Base-by-base conservation (phyloP, 2,888 invertebrate species). In the Tipula confusa region DNA sequence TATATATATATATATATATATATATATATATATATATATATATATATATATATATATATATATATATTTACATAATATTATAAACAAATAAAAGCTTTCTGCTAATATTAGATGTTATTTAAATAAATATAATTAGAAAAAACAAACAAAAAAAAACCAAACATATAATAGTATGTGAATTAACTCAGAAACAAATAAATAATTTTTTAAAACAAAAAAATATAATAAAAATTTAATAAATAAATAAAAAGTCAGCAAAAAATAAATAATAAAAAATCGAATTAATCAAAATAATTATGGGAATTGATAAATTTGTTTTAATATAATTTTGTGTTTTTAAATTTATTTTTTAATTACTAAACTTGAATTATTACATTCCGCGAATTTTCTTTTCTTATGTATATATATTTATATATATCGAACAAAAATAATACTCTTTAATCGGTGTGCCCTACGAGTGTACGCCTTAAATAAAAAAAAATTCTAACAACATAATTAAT, bases 41-140 rank as follows among this genome's bases (percentile, higher is more conserved):
- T n/a, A n/a, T n/a, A n/a, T n/a, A n/a, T n/a, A n/a, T n/a, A n/a
- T n/a, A n/a, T n/a, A n/a, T n/a, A n/a, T n/a, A n/a, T n/a, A n/a
- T n/a, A n/a, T n/a, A n/a, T n/a, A n/a, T n/a, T n/a, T n/a, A n/a
- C n/a, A n/a, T n/a, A n/a, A n/a, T n/a, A n/a, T n/a, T n/a, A n/a
- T n/a, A n/a, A n/a, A n/a, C n/a, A 24, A 64, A 24, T 24, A 64
- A 64, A 64, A 24, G 64, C 64, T 64, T 64, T 64, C 24, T 64
- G 64, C 64, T 64, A 64, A 64, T 64, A 64, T 64, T 64, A 64
- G 64, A 24, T 64, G 64, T 64, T 64, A 64, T 13, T 64, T 64
- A 64, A 9, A 64, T 7, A 64, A 64, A 24, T 7, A 64, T 64
- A 64, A 24, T 64, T 64, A 64, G 64, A 64, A 64, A 9, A 64